A percentile compares a stretch with the other conserved stretches of the same genome.
Evolutionary conservation across 2,888 invertebrate genomes (phyloP).

Genomic region (Metellina segmentata): DNA sequence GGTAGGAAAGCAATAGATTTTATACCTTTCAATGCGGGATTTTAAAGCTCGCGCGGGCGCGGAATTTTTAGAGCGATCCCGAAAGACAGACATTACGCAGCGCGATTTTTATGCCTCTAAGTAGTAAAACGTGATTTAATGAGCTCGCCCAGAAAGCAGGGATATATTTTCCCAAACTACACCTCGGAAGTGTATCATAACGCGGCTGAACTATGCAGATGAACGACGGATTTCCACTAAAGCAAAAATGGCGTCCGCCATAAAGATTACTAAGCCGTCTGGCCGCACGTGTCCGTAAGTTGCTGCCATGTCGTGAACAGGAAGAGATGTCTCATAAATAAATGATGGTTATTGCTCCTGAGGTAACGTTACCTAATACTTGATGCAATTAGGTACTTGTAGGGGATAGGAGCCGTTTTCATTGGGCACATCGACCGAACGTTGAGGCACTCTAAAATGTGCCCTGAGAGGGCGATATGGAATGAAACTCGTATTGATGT

Average conservation of each 20-base stretch:
- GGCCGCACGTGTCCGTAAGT: neutral
- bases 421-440: too few species aligned
- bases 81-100: neutral
- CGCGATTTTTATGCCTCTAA: slow-evolving; percentile 6
- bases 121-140: slow-evolving; percentile 23
- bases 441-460: too few species aligned
- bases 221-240: neutral
- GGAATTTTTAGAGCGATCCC: slow-evolving; percentile 10
- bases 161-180: neutral
- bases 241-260: neutral
- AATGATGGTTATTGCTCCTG: neutral
- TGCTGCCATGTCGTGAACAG: too few species aligned
- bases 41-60: neutral
- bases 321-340: neutral
- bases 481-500: too few species aligned
- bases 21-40: slow-evolving; percentile 25
- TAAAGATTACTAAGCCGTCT: neutral
- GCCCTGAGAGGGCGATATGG: too few species aligned
- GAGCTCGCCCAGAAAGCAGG: neutral
- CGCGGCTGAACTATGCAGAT: neutral
- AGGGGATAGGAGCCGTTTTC: neutral
- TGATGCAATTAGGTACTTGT: neutral
- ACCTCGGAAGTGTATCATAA: neutral
- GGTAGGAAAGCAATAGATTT: slow-evolving; percentile 30
- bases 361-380: neutral